phyloP scores from a whole-genome alignment of 2,888 invertebrate genomes.

The Camptogramma bilineatum region DNA sequence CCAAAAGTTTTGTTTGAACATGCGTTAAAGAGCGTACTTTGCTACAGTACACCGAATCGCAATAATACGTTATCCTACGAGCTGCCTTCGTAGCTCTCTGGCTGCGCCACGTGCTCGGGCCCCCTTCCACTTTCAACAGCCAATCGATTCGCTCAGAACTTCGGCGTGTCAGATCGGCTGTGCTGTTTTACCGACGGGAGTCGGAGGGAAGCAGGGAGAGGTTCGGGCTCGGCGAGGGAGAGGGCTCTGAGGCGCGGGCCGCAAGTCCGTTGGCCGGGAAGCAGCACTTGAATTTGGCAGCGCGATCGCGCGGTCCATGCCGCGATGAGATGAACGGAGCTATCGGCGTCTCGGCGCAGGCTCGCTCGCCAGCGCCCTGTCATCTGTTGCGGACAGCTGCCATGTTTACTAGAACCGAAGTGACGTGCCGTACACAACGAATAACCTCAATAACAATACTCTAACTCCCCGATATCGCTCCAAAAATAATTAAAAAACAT shows the following conservation, averaged over 20 bases:
- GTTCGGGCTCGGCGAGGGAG: conserved; percentile 52
- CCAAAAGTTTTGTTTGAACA: conserved; percentile 27
- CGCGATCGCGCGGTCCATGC: conserved; percentile 61
- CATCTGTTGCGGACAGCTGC: conserved; percentile 83
- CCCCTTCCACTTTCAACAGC: conserved; percentile 77
- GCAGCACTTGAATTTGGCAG: conserved; percentile 65
- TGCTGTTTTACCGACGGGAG: conserved; percentile 75
- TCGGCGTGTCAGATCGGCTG: conserved; percentile 66
- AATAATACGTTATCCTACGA: conserved; percentile 50
- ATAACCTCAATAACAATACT: conserved; percentile 76
- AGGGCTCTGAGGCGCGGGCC: conserved; percentile 63
- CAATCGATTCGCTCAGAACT: conserved; percentile 77
- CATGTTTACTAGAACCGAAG: conserved; percentile 82
- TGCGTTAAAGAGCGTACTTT: conserved; percentile 55
- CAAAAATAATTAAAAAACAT: conserved; percentile 43
- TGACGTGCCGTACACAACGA: conserved; percentile 82
- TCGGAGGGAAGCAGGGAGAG: conserved; percentile 57
- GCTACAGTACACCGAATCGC: conserved; percentile 56
- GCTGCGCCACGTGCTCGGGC: conserved; percentile 75
- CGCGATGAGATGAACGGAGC: conserved; percentile 76
- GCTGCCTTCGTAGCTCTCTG: conserved; percentile 38
- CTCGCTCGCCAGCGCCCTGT: conserved; percentile 79
- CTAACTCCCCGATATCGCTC: conserved; percentile 60
- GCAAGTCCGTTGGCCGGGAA: conserved; percentile 49
- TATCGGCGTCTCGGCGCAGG: conserved; percentile 78